These are phyloP conservation scores for Oligia latruncula DNA, from an alignment of 2,888 invertebrate genomes.

Conservation along the genomic window DNA sequence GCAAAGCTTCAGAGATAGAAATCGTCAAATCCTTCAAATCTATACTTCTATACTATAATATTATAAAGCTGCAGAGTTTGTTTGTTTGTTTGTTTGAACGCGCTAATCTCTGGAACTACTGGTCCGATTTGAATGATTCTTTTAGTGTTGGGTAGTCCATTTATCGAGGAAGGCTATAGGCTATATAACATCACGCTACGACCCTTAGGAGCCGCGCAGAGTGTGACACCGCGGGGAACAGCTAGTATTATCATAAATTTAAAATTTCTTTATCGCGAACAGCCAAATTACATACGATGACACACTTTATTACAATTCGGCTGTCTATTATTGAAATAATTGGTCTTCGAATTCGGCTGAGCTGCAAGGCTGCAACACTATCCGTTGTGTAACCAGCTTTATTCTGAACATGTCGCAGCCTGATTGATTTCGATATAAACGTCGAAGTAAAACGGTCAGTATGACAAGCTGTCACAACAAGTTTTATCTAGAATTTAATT, in stretches of 20 bases:
- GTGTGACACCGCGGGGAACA: too few species aligned
- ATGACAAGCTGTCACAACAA: constrained; percentile 54
- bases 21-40: constrained; percentile 26
- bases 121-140: too few species aligned
- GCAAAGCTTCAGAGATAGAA: constrained; percentile 28
- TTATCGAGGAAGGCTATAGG: too few species aligned
- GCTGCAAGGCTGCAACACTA: constrained; percentile 13
- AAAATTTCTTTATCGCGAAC: constrained; percentile 14
- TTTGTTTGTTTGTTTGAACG: too few species aligned
- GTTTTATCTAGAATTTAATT: constrained; percentile 38
- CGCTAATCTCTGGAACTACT: too few species aligned
- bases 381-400: constrained; percentile 49
- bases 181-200: too few species aligned
- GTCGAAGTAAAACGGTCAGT: constrained; percentile 36
- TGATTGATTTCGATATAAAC: constrained; percentile 54
- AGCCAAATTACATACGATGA: constrained; percentile 11
- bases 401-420: constrained; percentile 43
- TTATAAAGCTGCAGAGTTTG: too few species aligned
- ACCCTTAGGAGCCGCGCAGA: too few species aligned
- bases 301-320: constrained; percentile 24
- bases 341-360: constrained; percentile 46
- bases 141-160: too few species aligned
- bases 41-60: too few species aligned
- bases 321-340: constrained; percentile 45
- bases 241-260: constrained; percentile 43